Evolutionary conservation across 2,797 vertebrate species (phyloP), one percentile per base, ranked within the genome.

Genomic region (Erethizon dorsatum): DNA sequence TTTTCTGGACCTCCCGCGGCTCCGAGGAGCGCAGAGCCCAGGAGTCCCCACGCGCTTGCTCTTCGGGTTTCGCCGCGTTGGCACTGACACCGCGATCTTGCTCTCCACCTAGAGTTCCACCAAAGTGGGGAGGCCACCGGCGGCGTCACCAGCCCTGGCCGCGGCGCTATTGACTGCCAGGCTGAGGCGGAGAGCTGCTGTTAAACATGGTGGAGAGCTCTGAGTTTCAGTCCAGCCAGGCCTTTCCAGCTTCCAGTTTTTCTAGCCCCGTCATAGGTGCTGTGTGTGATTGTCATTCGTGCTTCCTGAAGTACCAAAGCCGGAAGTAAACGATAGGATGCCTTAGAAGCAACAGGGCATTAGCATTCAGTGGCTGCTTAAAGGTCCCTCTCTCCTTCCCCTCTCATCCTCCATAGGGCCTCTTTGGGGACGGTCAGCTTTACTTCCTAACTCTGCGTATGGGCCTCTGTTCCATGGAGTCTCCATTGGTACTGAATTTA

Each of bases 1-100:
- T 97, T 96, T 98, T 98, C 97, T 97, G 97, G 97, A 97, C 97
- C 97, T 98, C 31, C 82, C 5, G 89, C 75, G 20, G 96, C 93
- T 93, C 89, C 3, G 71, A 92, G 85, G 88, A 92, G 93, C 83
- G 63, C 95, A 77, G 71, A 85, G 95, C 84, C 95, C 47, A 95
- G 86, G 94, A 96, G 96, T 97, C 86, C 97, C 96, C 73, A 88
- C 61, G 77, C 80, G 92, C 96, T 75, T 92, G 92, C 96, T 79
- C 95, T 96, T 94, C 96, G 82, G 91, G 90, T 97, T 95, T 96
- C 79, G 20, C 87, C 67, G 69, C 83, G 96, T 96, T 87, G 97
- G 94, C 95, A 56, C 59, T 37, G 59, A 83, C 95, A 65, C 54
- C 75, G n/a, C 47, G 67, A 69, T 95, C 92, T 95, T 78, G 47